phyloP scores from a whole-genome alignment of 2,888 invertebrate species.

The Macroteleia sp. region DNA sequence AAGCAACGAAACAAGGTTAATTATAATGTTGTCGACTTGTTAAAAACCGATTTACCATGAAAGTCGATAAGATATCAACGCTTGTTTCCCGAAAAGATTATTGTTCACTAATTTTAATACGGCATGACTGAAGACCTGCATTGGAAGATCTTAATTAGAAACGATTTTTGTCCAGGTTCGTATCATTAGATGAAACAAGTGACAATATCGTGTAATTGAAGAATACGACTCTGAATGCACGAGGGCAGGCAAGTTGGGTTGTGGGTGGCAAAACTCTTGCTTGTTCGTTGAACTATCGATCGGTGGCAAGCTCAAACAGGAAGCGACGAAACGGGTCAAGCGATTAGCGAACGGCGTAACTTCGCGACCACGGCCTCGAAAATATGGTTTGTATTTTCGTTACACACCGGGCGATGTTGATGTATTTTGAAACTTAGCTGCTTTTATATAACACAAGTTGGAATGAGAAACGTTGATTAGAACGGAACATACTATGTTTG shows the following conservation, averaged over 20 bases:
- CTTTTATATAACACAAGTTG: too few species aligned
- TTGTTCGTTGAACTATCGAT: slow-evolving; percentile 83
- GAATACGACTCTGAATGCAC: slow-evolving; percentile 48
- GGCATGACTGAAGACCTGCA: too few species aligned
- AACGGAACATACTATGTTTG: too few species aligned
- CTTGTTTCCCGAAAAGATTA: too few species aligned
- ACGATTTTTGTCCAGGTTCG: slow-evolving; percentile 10
- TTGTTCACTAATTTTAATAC: too few species aligned
- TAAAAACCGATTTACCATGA: too few species aligned
- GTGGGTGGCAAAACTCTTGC: slow-evolving; percentile 74
- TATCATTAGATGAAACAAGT: slow-evolving; percentile 46
- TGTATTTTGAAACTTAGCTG: too few species aligned
- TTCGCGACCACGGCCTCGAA: slow-evolving; percentile 49
- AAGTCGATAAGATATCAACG: too few species aligned
- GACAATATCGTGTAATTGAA: slow-evolving; percentile 21
- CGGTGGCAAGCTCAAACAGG: slow-evolving; percentile 63
- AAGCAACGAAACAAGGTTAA: too few species aligned
- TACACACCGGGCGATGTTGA: too few species aligned
- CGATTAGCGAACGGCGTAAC: slow-evolving; percentile 63
- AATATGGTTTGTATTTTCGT: slow-evolving; percentile 42
- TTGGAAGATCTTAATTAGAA: slow-evolving; percentile 11
- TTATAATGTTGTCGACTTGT: too few species aligned
- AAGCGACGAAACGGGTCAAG: slow-evolving; percentile 64
- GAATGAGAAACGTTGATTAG: too few species aligned
- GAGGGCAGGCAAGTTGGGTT: slow-evolving; percentile 38